Percentiles rank a stretch among this genome's conserved stretches.
phyloP scores from a whole-genome alignment of 2,888 invertebrate genomes.

The Harpalus rubripes region DNA sequence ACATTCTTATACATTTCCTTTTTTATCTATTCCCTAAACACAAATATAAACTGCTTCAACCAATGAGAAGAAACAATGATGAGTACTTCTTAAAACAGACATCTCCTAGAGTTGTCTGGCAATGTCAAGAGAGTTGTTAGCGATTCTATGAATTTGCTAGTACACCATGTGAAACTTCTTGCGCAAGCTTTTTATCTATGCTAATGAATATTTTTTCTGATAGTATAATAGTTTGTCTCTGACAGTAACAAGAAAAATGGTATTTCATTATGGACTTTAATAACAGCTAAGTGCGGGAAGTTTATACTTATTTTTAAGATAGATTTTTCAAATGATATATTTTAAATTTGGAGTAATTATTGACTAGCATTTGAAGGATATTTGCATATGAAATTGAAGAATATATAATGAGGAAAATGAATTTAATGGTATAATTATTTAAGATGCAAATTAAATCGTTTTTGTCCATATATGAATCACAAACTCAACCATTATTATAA shows the following conservation, averaged over 20 bases:
- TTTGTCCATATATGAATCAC: background rate
- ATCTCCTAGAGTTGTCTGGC: background rate
- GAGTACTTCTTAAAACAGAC: background rate
- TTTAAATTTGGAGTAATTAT: background rate
- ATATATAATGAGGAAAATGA: background rate
- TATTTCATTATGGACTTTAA: no score
- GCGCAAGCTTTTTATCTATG: background rate
- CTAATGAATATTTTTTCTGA: background rate
- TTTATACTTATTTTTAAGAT: background rate
- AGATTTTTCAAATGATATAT: background rate
- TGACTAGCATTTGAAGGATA: background rate
- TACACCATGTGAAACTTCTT: background rate
- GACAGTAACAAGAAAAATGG: background rate
- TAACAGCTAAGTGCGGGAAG: background rate
- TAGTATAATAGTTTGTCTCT: background rate
- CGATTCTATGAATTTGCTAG: background rate
- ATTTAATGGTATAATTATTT: background rate
- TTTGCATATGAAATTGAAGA: no score
- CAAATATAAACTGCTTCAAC: background rate
- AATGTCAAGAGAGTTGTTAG: constrained; percentile 2
- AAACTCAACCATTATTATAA: background rate
- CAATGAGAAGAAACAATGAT: background rate
- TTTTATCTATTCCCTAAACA: constrained; percentile 3
- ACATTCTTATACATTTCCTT: background rate
- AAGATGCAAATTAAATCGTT: background rate